phyloP scores from a whole-genome alignment of 23 tunicate genomes.

The Trididemnum nubilum region DNA sequence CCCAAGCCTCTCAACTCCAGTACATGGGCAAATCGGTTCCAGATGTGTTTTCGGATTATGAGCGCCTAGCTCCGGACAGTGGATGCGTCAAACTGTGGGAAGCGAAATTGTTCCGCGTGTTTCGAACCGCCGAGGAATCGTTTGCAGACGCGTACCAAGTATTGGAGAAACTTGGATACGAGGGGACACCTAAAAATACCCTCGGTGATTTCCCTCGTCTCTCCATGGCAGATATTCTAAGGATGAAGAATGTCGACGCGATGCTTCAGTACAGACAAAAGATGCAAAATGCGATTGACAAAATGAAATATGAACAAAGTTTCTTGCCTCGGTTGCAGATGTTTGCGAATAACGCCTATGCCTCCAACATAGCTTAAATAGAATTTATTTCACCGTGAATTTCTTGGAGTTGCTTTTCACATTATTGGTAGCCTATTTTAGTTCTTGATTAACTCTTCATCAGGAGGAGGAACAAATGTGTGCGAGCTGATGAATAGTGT shows the following conservation, averaged over 20 bases:
- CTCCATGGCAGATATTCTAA: conserved; percentile 51
- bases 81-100: conserved; percentile 55
- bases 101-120: conserved; percentile 55
- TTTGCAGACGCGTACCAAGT: conserved; percentile 7
- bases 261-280: conserved; percentile 41
- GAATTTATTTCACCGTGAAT: too few relatives aligned
- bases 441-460: too few relatives aligned
- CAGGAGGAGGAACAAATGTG: too few relatives aligned
- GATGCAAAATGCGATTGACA: conserved; percentile 11
- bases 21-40: conserved; percentile 42
- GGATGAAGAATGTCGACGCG: conserved; percentile 33
- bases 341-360: neutral
- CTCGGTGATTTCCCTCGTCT: neutral
- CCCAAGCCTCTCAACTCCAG: conserved; percentile 25
- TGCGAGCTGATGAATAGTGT: too few relatives aligned
- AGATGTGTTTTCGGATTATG: conserved; percentile 20
- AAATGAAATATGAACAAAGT: conserved; percentile 16
- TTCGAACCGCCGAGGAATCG: conserved; percentile 54
- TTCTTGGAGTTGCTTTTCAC: too few relatives aligned
- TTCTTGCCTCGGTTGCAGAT: neutral
- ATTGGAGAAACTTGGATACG: neutral
- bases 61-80: neutral
- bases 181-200: too few relatives aligned
- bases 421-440: too few relatives aligned
- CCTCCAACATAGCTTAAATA: too few relatives aligned